These are phyloP conservation scores for Rostratula benghalensis DNA, from an alignment of 2,113 vertebrate genomes.

Conservation along the genomic window DNA sequence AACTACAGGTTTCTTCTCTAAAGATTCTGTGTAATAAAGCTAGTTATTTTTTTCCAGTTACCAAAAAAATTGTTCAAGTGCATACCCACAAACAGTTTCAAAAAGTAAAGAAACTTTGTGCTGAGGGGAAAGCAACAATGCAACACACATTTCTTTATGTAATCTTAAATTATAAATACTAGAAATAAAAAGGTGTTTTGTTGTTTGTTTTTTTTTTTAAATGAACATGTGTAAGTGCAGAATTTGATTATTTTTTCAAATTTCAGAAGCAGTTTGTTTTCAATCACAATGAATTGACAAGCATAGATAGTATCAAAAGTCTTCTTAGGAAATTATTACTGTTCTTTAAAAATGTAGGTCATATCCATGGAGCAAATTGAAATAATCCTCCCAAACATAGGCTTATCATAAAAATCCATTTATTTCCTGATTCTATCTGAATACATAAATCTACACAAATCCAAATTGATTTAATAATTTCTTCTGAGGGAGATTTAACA, in stretches of 20 bases:
- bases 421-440: slow-evolving; percentile 5
- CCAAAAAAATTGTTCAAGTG: neutral
- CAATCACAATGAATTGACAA: neutral
- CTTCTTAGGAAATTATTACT: neutral
- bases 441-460: slow-evolving; percentile 16
- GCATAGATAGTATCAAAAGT: neutral
- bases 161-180: neutral
- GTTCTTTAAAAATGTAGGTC: slow-evolving; percentile 15
- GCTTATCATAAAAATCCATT: slow-evolving; percentile 41
- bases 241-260: neutral
- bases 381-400: slow-evolving; percentile 27
- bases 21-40: neutral
- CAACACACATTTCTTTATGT: neutral
- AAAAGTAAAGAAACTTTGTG: neutral
- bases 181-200: neutral
- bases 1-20: neutral
- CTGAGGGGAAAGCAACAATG: neutral
- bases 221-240: neutral
- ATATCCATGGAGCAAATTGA: slow-evolving; percentile 22
- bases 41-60: neutral
- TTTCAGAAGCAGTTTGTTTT: neutral
- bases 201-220: neutral
- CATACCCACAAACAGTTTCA: neutral
- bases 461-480: slow-evolving; percentile 15
- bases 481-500: slow-evolving; percentile 2